Evolutionary conservation across 1,140 invertebrate genomes (phyloP).

Genomic region (Akabosia matsudoensis): DNA sequence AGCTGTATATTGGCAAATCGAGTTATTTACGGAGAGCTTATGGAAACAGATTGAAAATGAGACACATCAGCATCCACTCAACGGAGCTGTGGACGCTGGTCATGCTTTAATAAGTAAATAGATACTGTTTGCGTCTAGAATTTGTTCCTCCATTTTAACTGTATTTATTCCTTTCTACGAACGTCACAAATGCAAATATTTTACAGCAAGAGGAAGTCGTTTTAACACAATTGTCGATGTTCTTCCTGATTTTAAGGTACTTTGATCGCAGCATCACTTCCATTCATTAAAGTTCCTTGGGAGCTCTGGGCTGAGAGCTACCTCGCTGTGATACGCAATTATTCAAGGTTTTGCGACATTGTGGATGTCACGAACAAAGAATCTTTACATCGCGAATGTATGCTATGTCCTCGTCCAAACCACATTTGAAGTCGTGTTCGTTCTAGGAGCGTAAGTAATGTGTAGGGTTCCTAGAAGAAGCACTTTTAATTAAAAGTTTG

Average conservation of each 20-base stretch:
- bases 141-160: too few species aligned
- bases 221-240: not conserved
- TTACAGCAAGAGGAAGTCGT: too few species aligned
- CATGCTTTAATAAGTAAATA: constrained; percentile 66
- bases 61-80: constrained; percentile 58
- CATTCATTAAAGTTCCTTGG: constrained; percentile 3
- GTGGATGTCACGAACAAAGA: constrained; percentile 5
- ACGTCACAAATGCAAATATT: too few species aligned
- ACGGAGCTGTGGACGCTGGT: constrained; percentile 73
- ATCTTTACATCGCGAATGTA: constrained; percentile 4
- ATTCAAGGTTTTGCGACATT: constrained; percentile 4
- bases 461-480: not conserved
- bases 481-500: constrained; percentile 3
- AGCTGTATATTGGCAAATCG: constrained; percentile 57
- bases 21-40: constrained; percentile 73
- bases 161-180: too few species aligned
- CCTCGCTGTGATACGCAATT: not conserved
- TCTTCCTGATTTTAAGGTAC: constrained; percentile 1
- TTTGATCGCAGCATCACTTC: not conserved
- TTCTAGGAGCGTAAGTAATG: constrained; percentile 10
- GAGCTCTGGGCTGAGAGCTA: constrained; percentile 2
- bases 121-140: not conserved
- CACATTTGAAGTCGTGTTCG: constrained; percentile 11
- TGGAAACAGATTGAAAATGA: constrained; percentile 58
- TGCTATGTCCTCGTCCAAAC: constrained; percentile 10